Evolutionary conservation across 2,888 invertebrate species (phyloP), one percentile per base, ranked within the genome.

Genomic region (Parapristionchus giblindavisi): DNA sequence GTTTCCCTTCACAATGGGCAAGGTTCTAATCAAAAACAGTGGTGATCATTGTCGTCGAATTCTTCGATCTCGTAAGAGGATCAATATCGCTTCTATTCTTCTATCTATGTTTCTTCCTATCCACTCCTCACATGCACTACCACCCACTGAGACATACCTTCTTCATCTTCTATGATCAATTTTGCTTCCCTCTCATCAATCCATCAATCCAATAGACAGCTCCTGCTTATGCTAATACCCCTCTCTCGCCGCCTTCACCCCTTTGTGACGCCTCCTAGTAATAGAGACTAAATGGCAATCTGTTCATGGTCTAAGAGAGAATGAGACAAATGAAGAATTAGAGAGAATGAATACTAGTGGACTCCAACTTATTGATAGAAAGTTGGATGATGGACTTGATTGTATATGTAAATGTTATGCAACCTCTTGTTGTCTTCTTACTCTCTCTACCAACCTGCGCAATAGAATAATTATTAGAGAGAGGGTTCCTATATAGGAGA

Each of bases 401-500:
- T n/a, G n/a, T n/a, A n/a, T n/a, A n/a, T n/a, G n/a, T n/a, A n/a
- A n/a, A n/a, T n/a, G n/a, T n/a, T n/a, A n/a, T n/a, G n/a, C n/a
- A n/a, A n/a, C n/a, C n/a, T n/a, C n/a, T n/a, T n/a, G n/a, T n/a
- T n/a, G n/a, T n/a, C n/a, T n/a, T n/a, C n/a, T n/a, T n/a, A n/a
- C n/a, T n/a, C n/a, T n/a, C n/a, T n/a, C n/a, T n/a, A n/a, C n/a
- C n/a, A n/a, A n/a, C n/a, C n/a, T n/a, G n/a, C n/a, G n/a, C n/a
- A n/a, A n/a, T 65, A 38, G 43, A 14, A 65, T 65, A 65, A 65
- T 65, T 65, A 65, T 65, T 40, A 65, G 40, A 65, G n/a, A 3
- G n/a, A n/a, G 21, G 58, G 36, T 2, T 21, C 11, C 8, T 14
- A 27, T 36, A 61, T 36, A 61, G 36, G 56, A 56, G 29, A 38